Percentiles rank a stretch among this genome's conserved stretches.
phyloP scores from a whole-genome alignment of 2,113 vertebrate species.

The Craseonycteris thonglongyai region DNA sequence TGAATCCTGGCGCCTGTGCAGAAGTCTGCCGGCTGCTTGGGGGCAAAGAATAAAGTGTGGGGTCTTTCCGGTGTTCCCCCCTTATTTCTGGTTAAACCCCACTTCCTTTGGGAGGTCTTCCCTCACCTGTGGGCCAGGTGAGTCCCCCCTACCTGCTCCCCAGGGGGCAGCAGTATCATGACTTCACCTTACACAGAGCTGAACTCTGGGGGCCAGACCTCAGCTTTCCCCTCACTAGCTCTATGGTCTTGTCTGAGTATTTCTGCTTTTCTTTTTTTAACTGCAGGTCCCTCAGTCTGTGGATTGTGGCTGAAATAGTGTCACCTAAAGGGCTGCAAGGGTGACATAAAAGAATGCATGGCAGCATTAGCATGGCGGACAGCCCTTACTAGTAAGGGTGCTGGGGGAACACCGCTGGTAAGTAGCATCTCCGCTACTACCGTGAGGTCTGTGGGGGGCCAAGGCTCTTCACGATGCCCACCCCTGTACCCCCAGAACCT shows the following conservation, averaged over 20 bases:
- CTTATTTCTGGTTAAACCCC: not conserved
- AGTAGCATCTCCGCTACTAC: not conserved
- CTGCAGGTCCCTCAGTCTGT: not conserved
- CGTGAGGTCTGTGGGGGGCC: not conserved
- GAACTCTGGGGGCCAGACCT: not conserved
- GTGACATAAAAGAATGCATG: not conserved
- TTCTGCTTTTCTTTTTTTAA: not conserved
- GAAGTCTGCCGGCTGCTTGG: not conserved
- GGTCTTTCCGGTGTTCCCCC: not conserved
- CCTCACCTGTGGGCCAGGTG: not conserved
- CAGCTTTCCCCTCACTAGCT: not conserved
- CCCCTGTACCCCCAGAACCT: not conserved
- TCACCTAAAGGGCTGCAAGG: not conserved
- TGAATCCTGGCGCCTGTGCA: not conserved
- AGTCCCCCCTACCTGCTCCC: not conserved
- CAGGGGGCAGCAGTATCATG: rapidly evolving
- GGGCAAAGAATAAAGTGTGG: not conserved
- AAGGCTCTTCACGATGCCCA: not conserved
- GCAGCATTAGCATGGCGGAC: not conserved
- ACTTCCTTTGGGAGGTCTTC: not conserved
- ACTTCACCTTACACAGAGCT: not conserved
- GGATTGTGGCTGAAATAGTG: not conserved
- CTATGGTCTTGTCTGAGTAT: not conserved
- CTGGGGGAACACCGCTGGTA: not conserved
- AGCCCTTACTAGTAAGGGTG: not conserved